Evolutionary conservation across 1,140 invertebrate genomes (phyloP).

Genomic region (Drosophila littoralis): DNA sequence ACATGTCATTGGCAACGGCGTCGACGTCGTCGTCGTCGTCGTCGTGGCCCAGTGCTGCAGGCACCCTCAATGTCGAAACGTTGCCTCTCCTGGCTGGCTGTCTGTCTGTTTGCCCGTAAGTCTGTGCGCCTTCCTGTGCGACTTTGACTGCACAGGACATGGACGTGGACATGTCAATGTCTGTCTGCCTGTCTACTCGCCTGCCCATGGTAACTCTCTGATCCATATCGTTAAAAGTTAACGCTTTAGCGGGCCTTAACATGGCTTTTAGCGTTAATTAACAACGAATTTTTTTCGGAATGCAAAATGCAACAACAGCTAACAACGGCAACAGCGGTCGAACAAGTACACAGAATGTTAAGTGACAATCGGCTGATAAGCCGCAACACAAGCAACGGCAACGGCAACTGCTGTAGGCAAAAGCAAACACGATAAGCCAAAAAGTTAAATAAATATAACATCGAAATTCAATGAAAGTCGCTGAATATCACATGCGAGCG

Average conservation of each 20-base stretch:
- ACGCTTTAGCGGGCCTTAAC: conserved; percentile 80
- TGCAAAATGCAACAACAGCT: conserved; percentile 62
- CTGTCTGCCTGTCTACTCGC: conserved; percentile 28
- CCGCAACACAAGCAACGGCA: conserved; percentile 26
- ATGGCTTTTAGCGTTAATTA: conserved; percentile 83
- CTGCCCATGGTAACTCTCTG: conserved; percentile 46
- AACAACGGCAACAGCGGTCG: conserved; percentile 28
- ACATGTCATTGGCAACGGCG: conserved; percentile 73
- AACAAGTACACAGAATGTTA: conserved; percentile 74
- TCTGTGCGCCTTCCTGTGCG: conserved; percentile 52
- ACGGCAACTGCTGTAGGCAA: conserved; percentile 23
- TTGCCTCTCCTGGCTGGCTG: conserved; percentile 7
- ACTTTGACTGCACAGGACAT: conserved; percentile 70
- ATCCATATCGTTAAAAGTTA: conserved; percentile 80
- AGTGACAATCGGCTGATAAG: conserved; percentile 67
- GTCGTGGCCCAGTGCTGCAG: conserved; percentile 51
- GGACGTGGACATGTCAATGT: conserved; percentile 78
- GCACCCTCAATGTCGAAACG: conserved; percentile 59
- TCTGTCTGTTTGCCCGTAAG: conserved; percentile 21
- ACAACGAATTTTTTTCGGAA: conserved; percentile 79
- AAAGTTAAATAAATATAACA: conserved; percentile 41
- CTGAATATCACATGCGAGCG: background rate
- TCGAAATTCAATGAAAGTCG: conserved; percentile 2
- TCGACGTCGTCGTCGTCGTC: conserved; percentile 21
- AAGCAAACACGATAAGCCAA: conserved; percentile 39